Evolutionary conservation across 2,888 invertebrate species (phyloP).

Genomic region (Hoplodrina ambigua): DNA sequence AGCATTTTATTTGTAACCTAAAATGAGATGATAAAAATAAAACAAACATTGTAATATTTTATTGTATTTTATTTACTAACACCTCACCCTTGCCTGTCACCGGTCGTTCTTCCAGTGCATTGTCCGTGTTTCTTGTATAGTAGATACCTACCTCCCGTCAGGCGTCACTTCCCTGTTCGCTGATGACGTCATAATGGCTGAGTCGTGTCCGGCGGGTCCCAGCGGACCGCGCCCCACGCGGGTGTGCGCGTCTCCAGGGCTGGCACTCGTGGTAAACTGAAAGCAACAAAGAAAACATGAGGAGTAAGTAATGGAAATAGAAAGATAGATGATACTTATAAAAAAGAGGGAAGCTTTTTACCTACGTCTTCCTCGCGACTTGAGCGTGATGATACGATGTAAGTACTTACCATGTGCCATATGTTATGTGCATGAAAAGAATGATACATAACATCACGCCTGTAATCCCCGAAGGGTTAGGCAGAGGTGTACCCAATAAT

Average conservation of each 20-base stretch:
- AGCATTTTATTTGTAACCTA: not conserved
- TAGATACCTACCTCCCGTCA: constrained; percentile 21
- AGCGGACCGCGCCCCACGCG: constrained; percentile 61
- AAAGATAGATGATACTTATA: not conserved
- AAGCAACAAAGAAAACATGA: not conserved
- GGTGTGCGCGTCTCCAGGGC: constrained; percentile 55
- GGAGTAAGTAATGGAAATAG: not conserved
- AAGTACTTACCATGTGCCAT: no score
- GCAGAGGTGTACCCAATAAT: no score
- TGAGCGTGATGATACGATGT: no score
- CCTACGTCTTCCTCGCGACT: no score
- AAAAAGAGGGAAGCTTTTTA: no score
- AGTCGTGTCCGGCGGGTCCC: constrained; percentile 71
- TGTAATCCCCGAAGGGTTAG: no score
- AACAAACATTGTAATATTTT: constrained; percentile 6
- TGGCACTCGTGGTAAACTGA: constrained; percentile 32
- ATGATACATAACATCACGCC: no score
- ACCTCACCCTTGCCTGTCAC: not conserved
- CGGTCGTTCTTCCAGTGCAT: not conserved
- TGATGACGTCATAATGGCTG: constrained; percentile 74
- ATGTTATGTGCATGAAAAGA: no score
- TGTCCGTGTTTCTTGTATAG: constrained; percentile 26
- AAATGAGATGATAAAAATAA: not conserved
- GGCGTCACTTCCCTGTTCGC: constrained; percentile 26
- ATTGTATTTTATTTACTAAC: constrained; percentile 1